Evolutionary conservation across 2,888 invertebrate genomes (phyloP).

Genomic region (Neelides folsomi): DNA sequence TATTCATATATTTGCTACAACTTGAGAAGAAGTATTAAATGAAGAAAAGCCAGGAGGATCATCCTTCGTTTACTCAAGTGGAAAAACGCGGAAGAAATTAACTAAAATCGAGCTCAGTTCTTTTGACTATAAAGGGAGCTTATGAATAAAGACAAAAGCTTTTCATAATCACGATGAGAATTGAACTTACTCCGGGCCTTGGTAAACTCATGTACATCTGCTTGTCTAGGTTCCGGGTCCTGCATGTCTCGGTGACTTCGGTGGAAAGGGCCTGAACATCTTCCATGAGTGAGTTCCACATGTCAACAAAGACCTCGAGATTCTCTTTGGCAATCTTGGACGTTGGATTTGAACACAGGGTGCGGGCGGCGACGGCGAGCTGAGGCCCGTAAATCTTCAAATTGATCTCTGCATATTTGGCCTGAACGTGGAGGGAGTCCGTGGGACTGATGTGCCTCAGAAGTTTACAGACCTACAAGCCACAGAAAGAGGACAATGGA

Average conservation of each 20-base stretch:
- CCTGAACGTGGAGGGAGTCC: slow-evolving; percentile 86
- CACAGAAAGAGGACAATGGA: neutral
- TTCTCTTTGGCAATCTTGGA: slow-evolving; percentile 95
- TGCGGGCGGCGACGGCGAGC: slow-evolving; percentile 83
- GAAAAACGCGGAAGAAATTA: neutral
- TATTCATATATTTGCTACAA: neutral
- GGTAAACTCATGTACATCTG: slow-evolving; percentile 87
- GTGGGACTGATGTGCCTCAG: slow-evolving; percentile 88
- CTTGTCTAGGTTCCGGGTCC: slow-evolving; percentile 50
- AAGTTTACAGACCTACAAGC: slow-evolving; percentile 74
- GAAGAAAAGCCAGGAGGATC: neutral
- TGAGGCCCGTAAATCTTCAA: slow-evolving; percentile 89
- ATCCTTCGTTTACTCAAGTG: too few relatives aligned
- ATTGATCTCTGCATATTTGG: slow-evolving; percentile 91
- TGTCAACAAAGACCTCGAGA: slow-evolving; percentile 72
- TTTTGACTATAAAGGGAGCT: neutral
- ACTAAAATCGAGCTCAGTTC: too few relatives aligned
- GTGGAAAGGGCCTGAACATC: slow-evolving; percentile 83
- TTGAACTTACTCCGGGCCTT: slow-evolving; percentile 64
- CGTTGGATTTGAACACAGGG: slow-evolving; percentile 75
- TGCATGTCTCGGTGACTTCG: slow-evolving; percentile 69
- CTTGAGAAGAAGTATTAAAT: too few relatives aligned
- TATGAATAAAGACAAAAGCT: neutral
- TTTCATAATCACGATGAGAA: slow-evolving; percentile 1
- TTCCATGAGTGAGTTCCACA: slow-evolving; percentile 86